Conservation (phyloP, 2,113 vertebrate species). For the Delphinapterus leucas region DNA sequence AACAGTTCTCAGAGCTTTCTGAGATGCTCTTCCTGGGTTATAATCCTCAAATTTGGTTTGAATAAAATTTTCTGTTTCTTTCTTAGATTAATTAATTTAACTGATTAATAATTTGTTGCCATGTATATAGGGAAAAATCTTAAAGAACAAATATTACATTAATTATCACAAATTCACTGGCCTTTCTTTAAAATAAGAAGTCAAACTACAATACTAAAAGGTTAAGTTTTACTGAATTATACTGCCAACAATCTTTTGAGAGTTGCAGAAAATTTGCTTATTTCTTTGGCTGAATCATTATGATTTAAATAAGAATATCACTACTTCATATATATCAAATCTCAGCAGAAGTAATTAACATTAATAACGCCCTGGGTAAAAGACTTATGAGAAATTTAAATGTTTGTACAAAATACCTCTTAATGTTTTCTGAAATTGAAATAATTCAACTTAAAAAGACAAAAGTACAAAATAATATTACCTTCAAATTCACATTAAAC, state of each 20-base stretch:
- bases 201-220: not conserved
- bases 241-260: not conserved
- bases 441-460: slow-evolving; percentile 32
- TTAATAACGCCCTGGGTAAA: not conserved
- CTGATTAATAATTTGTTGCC: not conserved
- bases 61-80: not conserved
- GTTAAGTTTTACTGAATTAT: not conserved
- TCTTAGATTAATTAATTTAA: not conserved
- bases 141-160: not conserved
- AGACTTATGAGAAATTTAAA: not conserved
- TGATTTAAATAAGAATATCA: slow-evolving; percentile 12
- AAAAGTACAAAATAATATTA: not conserved
- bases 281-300: not conserved
- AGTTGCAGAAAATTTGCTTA: not conserved
- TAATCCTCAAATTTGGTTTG: not conserved
- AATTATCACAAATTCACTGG: not conserved
- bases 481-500: not conserved
- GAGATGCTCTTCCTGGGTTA: not conserved
- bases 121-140: not conserved
- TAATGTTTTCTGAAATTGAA: not conserved
- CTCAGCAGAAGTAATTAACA: not conserved
- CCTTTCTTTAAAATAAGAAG: not conserved
- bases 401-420: not conserved
- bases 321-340: not conserved
- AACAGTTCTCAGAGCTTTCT: not conserved